Base-by-base conservation (phyloP, 2,888 invertebrate genomes). In the Margaritifera margaritifera region DNA sequence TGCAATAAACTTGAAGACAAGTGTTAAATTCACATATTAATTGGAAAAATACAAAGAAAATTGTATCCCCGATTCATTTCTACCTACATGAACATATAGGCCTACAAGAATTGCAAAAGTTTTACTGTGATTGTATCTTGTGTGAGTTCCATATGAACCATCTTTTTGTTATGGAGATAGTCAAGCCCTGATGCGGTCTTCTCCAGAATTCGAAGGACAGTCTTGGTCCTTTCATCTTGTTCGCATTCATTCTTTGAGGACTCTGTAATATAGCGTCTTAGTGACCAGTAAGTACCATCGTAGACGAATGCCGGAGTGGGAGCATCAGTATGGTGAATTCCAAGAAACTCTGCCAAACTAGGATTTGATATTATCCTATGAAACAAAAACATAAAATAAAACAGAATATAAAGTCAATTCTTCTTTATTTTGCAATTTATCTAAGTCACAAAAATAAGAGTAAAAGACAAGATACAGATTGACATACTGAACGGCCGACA, bases 71-170 rank as follows among this genome's bases (percentile, higher is more conserved):
- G 15, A 42, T 15, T 42, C 42, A 25, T 24, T 19, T 22, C 6
- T 27, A 19, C 58, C 24, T 8, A 18, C 0, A 22, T 24, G 6
- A 6, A 6, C 1, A 31, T 19, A 25, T 19, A 58, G 27, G 24
- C 22, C 58, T 22, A 31, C 4, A 24, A 8, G 19, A 1, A 25
- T 31, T 58, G 27, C 4, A 22, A 8, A 42, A 8, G 27, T 58
- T 78, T 77, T 72, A 87, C 86, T 78, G 83, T 85, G 25, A 86
- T 72, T 24, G 85, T 86, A 52, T 85, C 79, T 15, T 77, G 71
- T 1, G 81, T 81, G 0, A 88, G 74, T 66, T 88, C 87, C 81
- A 86, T 83, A 61, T 86, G 87, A 5, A 86, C 84, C 50, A 87
- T 72, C 18, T 79, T 80, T 58, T 84, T 81, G 1, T 75, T 76